Conservation (phyloP, 2,888 invertebrate genomes). For the Axea sp. region DNA sequence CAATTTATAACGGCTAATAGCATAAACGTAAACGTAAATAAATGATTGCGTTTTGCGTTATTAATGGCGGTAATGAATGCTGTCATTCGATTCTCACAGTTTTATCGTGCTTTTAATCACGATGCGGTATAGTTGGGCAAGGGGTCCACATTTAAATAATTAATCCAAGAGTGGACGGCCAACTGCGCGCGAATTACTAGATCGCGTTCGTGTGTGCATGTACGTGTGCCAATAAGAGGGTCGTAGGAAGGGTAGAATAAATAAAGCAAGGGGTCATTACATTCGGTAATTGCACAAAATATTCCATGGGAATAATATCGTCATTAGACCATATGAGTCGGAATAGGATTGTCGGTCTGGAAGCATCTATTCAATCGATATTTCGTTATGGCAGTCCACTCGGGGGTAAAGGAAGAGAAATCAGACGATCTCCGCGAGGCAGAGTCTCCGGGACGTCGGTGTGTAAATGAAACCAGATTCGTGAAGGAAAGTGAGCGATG, state of each 20-base stretch:
- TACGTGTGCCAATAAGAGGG: constrained; percentile 54
- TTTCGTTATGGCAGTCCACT: constrained; percentile 42
- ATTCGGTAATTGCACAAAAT: constrained; percentile 63
- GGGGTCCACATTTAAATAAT: constrained; percentile 60
- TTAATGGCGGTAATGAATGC: constrained; percentile 21
- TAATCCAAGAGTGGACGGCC: constrained; percentile 60
- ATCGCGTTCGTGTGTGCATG: constrained; percentile 17
- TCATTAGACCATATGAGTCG: constrained; percentile 56
- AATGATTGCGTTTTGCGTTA: not conserved
- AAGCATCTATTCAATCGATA: constrained; percentile 59
- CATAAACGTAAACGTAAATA: no score
- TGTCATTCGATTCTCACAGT: constrained; percentile 54
- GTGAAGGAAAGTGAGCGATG: constrained; percentile 29
- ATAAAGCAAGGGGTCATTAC: constrained; percentile 63
- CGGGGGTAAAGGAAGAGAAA: constrained; percentile 48
- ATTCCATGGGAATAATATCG: constrained; percentile 63
- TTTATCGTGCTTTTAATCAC: constrained; percentile 59
- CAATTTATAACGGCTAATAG: no score
- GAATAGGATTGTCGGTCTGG: constrained; percentile 57
- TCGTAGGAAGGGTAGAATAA: constrained; percentile 64
- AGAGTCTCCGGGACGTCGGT: constrained; percentile 65
- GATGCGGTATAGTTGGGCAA: constrained; percentile 26
- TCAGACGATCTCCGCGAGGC: constrained; percentile 40
- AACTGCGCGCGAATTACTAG: constrained; percentile 53
- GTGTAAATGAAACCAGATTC: constrained; percentile 69